Conservation (phyloP, 1,140 invertebrate species). For the Meteorus sp. region DNA sequence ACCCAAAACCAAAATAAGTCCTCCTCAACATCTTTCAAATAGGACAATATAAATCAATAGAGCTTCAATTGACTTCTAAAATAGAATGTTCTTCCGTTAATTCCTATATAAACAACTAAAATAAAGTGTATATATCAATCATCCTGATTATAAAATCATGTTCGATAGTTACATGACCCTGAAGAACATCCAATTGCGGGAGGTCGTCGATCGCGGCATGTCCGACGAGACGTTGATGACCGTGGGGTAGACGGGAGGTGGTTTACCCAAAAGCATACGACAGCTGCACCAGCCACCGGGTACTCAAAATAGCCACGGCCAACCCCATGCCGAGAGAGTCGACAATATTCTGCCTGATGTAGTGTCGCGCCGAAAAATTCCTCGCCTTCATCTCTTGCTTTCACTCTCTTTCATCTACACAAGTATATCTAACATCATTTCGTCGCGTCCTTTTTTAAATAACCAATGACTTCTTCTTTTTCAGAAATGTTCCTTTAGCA, state of each 20-base stretch:
- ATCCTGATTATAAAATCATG: too few species aligned
- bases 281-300: slow-evolving; percentile 41
- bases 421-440: slow-evolving; percentile 32
- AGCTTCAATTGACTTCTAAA: too few species aligned
- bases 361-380: slow-evolving; percentile 24
- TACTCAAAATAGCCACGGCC: slow-evolving; percentile 31
- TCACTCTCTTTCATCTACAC: too few species aligned
- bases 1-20: too few species aligned
- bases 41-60: too few species aligned
- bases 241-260: slow-evolving; percentile 43
- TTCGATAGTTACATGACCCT: too few species aligned
- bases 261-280: slow-evolving; percentile 41
- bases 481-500: background rate
- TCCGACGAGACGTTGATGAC: slow-evolving; percentile 32
- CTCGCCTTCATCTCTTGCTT: slow-evolving; percentile 17
- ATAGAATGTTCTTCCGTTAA: too few species aligned
- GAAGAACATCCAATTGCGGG: slow-evolving; percentile 1
- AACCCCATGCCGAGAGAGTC: slow-evolving; percentile 40
- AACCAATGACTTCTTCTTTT: slow-evolving; percentile 3
- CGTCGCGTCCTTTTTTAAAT: slow-evolving; percentile 24
- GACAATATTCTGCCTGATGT: slow-evolving; percentile 1
- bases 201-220: slow-evolving; percentile 43
- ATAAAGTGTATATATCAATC: too few species aligned
- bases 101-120: background rate
- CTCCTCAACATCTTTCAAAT: too few species aligned